Evolutionary conservation across 1,140 invertebrate genomes (phyloP), one percentile per base, ranked within the genome.

Genomic region (Drosophila carrolli): DNA sequence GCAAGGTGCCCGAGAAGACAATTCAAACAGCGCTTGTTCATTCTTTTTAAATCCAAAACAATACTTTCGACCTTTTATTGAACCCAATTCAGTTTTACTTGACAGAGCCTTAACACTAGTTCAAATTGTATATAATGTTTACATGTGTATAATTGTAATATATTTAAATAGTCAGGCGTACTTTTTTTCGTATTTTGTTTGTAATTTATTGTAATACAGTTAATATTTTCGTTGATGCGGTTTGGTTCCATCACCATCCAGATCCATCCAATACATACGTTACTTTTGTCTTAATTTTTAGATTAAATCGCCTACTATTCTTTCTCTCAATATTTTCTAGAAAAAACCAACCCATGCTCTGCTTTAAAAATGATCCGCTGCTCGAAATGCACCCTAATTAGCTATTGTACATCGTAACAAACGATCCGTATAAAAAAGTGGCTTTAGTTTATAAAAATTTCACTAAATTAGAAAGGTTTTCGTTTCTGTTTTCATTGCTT

Each of bases 331-430:
- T 56, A 55, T 68, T 57, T 10, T 57, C 50, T 70, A 66, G 40
- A 55, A 32, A 47, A 57, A 65, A 58, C 58, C 40, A 55, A 43
- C 51, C 50, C 60, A 19, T 19, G 23, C 27, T 44, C 32, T 38
- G 53, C 9, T 51, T 23, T 50, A 48, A 67, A 50, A 67, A 23
- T 68, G 47, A 65, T 53, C 48, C 50, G 41, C 51, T 57, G 63
- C 27, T 14, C 37, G 47, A 48, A 70, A 41, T 70, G 53, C 65
- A 71, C 19, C 67, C 51, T 71, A 71, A 57, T 75, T 74, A 80
- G 60, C 78, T 85, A 86, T 81, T 85, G 78, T 86, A 81, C 57
- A 86, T 61, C 40, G 62, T 57, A 55, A 78, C 43, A 61, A 53
- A 62, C 62, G 47, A 71, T 71, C 37, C n/a, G n/a, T 63, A 54